Evolutionary conservation across 2,888 invertebrate genomes (phyloP).

Genomic region (Nebria salina): DNA sequence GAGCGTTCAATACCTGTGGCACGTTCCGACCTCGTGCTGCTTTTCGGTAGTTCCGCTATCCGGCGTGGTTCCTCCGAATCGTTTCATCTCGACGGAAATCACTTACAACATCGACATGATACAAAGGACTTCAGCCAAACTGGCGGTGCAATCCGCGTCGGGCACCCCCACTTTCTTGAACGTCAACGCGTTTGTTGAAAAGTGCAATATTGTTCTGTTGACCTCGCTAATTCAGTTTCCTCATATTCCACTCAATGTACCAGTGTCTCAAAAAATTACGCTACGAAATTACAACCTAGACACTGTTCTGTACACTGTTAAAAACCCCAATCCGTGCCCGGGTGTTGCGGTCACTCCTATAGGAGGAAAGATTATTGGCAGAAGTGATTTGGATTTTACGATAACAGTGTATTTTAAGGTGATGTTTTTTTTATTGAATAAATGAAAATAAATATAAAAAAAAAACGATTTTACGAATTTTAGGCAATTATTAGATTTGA

Average conservation of each 20-base stretch:
- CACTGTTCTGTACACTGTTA: constrained; percentile 48
- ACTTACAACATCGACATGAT: constrained; percentile 54
- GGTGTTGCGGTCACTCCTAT: constrained; percentile 53
- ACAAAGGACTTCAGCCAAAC: constrained; percentile 53
- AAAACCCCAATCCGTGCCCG: constrained; percentile 50
- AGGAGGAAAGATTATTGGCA: constrained; percentile 51
- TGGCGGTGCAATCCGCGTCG: constrained; percentile 57
- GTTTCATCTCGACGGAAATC: constrained; percentile 64
- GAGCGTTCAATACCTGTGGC: constrained; percentile 64
- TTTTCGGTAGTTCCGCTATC: constrained; percentile 64
- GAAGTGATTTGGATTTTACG: constrained; percentile 51
- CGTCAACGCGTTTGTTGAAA: constrained; percentile 47
- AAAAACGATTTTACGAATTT: not conserved
- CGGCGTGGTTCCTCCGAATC: constrained; percentile 65
- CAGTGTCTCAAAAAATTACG: constrained; percentile 48
- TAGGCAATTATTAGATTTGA: constrained; percentile 44
- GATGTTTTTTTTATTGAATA: not conserved
- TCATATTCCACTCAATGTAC: constrained; percentile 59
- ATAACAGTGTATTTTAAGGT: constrained; percentile 49
- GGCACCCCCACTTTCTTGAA: constrained; percentile 53
- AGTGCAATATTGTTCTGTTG: constrained; percentile 51
- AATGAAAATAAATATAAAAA: no score
- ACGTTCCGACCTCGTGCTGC: constrained; percentile 64
- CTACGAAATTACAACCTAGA: constrained; percentile 43
- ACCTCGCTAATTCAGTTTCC: constrained; percentile 54